A percentile compares a stretch with the other conserved stretches of the same genome.
Conservation (phyloP, 2,113 vertebrate genomes). For the Apodemus speciosus region DNA sequence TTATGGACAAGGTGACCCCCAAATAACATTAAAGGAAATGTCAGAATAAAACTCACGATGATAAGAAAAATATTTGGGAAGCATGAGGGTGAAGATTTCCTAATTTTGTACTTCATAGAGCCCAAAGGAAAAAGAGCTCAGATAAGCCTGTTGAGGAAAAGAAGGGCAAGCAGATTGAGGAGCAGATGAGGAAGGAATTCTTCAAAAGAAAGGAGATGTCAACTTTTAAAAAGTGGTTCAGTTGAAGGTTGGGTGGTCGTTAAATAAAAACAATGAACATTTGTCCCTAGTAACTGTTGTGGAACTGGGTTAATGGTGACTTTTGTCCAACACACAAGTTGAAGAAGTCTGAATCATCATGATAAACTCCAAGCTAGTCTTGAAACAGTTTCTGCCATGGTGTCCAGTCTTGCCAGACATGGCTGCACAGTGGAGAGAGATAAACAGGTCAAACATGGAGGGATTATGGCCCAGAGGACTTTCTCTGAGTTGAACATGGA, state of each 20-base stretch:
- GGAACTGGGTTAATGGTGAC: neutral
- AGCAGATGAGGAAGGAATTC: neutral
- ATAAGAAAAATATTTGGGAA: neutral
- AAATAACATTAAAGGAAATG: neutral
- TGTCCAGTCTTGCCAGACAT: neutral
- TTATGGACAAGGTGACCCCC: neutral
- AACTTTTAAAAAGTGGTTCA: neutral
- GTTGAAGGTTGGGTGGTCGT: neutral
- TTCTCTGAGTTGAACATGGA: neutral
- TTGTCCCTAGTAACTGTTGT: neutral
- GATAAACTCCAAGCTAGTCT: neutral
- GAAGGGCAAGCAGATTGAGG: neutral
- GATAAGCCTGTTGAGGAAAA: neutral
- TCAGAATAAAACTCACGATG: neutral
- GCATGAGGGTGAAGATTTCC: neutral
- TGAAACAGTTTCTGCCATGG: neutral
- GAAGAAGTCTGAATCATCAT: slow-evolving; percentile 23
- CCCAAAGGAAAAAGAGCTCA: neutral
- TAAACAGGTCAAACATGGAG: too few relatives aligned
- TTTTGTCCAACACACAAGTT: neutral
- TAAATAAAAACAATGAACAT: neutral
- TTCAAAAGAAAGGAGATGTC: neutral
- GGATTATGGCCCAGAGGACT: neutral
- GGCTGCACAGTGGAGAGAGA: too few relatives aligned
- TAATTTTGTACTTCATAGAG: neutral